A percentile compares a stretch with the other conserved stretches of the same genome.
These are phyloP conservation scores for Danionella cerebrum DNA, from an alignment of 2,113 vertebrate genomes.

Conservation along the genomic window DNA sequence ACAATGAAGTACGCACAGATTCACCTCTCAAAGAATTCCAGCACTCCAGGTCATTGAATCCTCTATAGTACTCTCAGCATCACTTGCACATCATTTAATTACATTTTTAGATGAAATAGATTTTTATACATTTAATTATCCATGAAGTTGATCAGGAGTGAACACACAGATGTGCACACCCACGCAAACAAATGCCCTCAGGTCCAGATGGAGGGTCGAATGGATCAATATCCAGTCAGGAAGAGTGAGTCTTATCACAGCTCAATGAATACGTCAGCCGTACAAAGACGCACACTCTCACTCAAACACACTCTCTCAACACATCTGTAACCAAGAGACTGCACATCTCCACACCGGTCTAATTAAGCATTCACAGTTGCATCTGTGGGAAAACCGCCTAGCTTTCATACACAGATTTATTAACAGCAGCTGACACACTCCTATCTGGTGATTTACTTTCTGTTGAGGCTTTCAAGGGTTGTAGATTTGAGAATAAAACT, in stretches of 20 bases:
- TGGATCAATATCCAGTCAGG: constrained; percentile 40
- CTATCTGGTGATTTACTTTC: not conserved
- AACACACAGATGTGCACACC: not conserved
- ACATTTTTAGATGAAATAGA: too few relatives aligned
- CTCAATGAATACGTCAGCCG: constrained; percentile 30
- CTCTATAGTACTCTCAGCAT: too few relatives aligned
- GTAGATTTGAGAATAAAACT: not conserved
- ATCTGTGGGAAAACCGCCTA: constrained; percentile 18
- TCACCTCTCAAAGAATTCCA: too few relatives aligned
- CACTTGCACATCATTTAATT: too few relatives aligned
- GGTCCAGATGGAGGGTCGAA: constrained; percentile 39
- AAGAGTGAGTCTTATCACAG: constrained; percentile 29
- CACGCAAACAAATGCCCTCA: not conserved
- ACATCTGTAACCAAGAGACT: constrained; percentile 34
- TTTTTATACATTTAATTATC: too few relatives aligned
- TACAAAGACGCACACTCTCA: constrained; percentile 5
- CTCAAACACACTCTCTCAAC: constrained; percentile 18
- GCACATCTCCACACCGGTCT: constrained; percentile 19
- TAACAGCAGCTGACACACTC: not conserved
- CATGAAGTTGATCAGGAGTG: too few relatives aligned
- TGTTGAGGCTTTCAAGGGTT: not conserved
- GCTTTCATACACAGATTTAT: constrained; percentile 8
- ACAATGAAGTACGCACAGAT: too few relatives aligned
- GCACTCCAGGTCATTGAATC: too few relatives aligned
- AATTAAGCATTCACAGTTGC: constrained; percentile 28